These are phyloP conservation scores for Ctenochaetus hawaiiensis DNA, from an alignment of 2,797 vertebrate species.

Conservation along the genomic window DNA sequence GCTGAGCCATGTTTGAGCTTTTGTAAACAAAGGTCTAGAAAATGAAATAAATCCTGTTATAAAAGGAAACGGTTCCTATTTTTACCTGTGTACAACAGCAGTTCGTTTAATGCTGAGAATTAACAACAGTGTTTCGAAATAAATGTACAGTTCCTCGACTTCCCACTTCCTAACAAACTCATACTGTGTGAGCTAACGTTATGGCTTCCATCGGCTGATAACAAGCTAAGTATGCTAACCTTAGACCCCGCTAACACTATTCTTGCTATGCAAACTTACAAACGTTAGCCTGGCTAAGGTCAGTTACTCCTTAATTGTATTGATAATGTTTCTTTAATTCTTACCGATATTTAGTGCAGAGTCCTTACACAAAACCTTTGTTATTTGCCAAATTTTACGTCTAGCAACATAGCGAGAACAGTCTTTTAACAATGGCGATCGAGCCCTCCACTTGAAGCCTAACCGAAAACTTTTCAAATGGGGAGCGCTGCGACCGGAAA, in stretches of 20 bases:
- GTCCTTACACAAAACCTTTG: accelerated
- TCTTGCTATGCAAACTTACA: neutral
- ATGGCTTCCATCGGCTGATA: neutral
- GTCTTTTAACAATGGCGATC: constrained; percentile 60
- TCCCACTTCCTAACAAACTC: neutral
- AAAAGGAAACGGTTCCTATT: accelerated
- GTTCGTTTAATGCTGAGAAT: accelerated
- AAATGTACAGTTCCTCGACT: no score
- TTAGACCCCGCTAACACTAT: no score
- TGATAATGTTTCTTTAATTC: neutral
- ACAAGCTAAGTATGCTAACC: constrained; percentile 13
- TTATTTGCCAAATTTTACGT: neutral
- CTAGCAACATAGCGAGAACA: constrained; percentile 5
- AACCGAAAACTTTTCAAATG: constrained; percentile 74
- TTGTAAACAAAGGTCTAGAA: constrained; percentile 17
- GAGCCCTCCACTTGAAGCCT: accelerated
- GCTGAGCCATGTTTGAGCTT: constrained; percentile 80
- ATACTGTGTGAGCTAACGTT: neutral
- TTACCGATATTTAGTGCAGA: constrained; percentile 39
- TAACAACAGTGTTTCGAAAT: no score
- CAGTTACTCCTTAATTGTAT: accelerated
- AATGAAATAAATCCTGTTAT: neutral
- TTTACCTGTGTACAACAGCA: neutral
- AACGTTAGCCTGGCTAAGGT: no score
- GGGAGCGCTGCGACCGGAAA: constrained; percentile 63